phyloP scores from a whole-genome alignment of 1,140 invertebrate genomes.

The Anagrus nilaparvatae region DNA sequence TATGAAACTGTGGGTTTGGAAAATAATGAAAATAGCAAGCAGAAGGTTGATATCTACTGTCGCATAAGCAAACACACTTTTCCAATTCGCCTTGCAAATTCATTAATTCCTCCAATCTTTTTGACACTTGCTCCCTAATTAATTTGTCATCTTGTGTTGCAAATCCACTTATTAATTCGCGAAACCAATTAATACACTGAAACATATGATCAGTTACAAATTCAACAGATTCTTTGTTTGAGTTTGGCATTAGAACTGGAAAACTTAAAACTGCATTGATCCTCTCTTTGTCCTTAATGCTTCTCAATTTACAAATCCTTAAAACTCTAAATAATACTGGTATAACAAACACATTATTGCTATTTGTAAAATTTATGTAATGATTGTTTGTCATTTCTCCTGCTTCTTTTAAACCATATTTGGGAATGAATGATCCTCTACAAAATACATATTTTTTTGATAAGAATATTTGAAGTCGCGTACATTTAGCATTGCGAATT shows the following conservation, averaged over 20 bases:
- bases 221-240: conserved; percentile 38
- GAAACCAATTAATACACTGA: conserved; percentile 70
- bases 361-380: conserved; percentile 25
- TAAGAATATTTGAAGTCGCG: neutral
- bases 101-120: conserved; percentile 49
- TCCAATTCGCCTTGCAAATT: conserved; percentile 45
- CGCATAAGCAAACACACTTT: conserved; percentile 36
- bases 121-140: conserved; percentile 46
- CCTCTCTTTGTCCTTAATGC: conserved; percentile 51
- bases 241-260: conserved; percentile 49
- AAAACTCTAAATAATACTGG: conserved; percentile 58
- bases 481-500: conserved; percentile 5
- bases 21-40: conserved; percentile 43
- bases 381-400: conserved; percentile 12
- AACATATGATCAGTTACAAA: conserved; percentile 61
- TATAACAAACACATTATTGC: conserved; percentile 34
- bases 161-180: conserved; percentile 76
- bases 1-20: conserved; percentile 30
- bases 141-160: conserved; percentile 47
- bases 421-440: conserved; percentile 21
- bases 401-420: conserved; percentile 27
- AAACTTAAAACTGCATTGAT: conserved; percentile 79
- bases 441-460: neutral
- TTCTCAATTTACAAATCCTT: conserved; percentile 44
- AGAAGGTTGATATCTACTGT: conserved; percentile 50